Evolutionary conservation across 92 coral and sea anemone species (phyloP).

Genomic region (Palythoa grandis): DNA sequence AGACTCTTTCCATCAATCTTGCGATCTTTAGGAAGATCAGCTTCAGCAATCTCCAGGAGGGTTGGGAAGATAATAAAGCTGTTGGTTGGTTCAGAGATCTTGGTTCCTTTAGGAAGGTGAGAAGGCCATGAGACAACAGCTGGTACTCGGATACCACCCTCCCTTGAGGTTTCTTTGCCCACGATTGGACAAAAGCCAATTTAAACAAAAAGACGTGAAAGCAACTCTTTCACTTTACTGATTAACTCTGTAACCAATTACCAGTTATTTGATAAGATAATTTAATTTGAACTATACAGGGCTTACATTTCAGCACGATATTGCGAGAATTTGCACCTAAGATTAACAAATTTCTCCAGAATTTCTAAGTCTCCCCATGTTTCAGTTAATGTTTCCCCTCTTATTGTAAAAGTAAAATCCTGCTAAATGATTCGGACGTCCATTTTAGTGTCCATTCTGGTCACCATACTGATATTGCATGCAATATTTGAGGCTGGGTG

Average conservation of each 20-base stretch:
- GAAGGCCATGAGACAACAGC: slow-evolving; percentile 81
- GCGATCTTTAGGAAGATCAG: slow-evolving; percentile 63
- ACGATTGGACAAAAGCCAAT: not conserved
- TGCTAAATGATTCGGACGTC: too few relatives aligned
- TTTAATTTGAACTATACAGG: too few relatives aligned
- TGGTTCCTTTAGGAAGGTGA: slow-evolving; percentile 69
- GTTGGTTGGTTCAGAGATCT: slow-evolving; percentile 77
- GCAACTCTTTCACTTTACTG: not conserved
- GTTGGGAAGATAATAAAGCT: slow-evolving; percentile 82
- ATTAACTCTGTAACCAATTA: not conserved
- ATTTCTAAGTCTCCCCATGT: too few relatives aligned
- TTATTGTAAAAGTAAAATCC: too few relatives aligned
- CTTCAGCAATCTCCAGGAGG: slow-evolving; percentile 64
- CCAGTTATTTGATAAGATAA: too few relatives aligned
- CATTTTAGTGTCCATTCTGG: too few relatives aligned
- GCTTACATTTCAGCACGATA: too few relatives aligned
- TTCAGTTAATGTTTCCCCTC: too few relatives aligned
- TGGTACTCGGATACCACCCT: slow-evolving; percentile 89
- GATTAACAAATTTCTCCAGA: too few relatives aligned
- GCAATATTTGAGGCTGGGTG: too few relatives aligned
- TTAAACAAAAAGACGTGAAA: not conserved
- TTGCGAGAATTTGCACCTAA: too few relatives aligned
- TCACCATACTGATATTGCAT: too few relatives aligned
- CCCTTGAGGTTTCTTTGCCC: slow-evolving; percentile 88
- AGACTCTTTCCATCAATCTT: slow-evolving; percentile 78